Conservation (phyloP, 2,113 vertebrate genomes). For the Chrysemys picta region DNA sequence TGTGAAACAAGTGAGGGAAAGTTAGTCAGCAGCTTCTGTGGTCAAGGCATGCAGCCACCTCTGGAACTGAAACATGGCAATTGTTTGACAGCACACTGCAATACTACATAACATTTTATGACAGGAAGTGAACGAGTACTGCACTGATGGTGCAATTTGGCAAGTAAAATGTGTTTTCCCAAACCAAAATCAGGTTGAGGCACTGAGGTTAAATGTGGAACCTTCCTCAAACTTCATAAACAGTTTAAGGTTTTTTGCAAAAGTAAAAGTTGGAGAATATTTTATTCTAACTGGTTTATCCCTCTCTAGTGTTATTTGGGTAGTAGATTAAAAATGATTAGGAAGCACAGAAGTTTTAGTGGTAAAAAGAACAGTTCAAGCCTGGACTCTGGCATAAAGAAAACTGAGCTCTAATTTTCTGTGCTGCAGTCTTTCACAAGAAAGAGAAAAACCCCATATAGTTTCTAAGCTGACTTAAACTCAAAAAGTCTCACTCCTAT, state of each 20-base stretch:
- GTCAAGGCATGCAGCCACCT: background rate
- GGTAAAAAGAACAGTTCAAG: background rate
- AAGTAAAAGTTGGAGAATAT: background rate
- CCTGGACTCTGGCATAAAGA: background rate
- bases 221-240: background rate
- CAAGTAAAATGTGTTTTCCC: background rate
- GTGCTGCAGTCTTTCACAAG: background rate
- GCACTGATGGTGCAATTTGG: background rate
- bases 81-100: background rate
- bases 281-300: background rate
- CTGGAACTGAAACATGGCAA: background rate
- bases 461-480: constrained; percentile 4
- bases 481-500: constrained; percentile 20
- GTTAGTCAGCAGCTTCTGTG: background rate
- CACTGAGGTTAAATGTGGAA: background rate
- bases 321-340: background rate
- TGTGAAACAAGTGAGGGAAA: background rate
- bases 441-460: background rate
- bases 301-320: background rate
- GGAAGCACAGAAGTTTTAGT: background rate
- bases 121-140: background rate
- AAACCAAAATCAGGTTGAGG: background rate
- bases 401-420: background rate
- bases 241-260: background rate
- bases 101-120: background rate